Percentiles rank a stretch among this genome's conserved stretches.
Conservation (phyloP, 2,888 invertebrate genomes). For the Diogma glabrata region DNA sequence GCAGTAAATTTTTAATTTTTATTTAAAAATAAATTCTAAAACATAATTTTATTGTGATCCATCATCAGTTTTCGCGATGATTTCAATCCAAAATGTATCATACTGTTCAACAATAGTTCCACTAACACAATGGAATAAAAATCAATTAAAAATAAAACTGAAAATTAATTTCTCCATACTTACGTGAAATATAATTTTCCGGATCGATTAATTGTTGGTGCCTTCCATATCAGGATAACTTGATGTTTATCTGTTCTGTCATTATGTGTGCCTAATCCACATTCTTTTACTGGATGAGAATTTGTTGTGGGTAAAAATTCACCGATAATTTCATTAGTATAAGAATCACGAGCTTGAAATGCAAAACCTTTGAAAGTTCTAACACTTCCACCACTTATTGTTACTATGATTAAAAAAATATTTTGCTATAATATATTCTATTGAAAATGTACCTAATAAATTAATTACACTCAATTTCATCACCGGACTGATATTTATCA, state of each 20-base stretch:
- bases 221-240: neutral
- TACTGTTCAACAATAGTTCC: neutral
- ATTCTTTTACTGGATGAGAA: neutral
- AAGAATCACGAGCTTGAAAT: neutral
- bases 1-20: no score
- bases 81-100: slow-evolving; percentile 1
- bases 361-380: neutral
- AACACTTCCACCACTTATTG: neutral
- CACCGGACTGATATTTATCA: neutral
- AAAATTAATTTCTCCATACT: no score
- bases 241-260: neutral
- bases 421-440: neutral
- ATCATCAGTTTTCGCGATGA: no score
- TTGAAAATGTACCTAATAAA: neutral
- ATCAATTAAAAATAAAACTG: no score
- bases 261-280: neutral
- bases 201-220: neutral
- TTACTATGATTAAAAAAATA: neutral
- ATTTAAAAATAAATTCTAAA: no score
- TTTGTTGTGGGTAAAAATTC: neutral
- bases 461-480: neutral
- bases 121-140: neutral
- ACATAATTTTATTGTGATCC: no score
- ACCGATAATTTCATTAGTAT: neutral
- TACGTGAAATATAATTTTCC: no score